phyloP scores from a whole-genome alignment of 2,113 vertebrate genomes.

The Scolopax mira region DNA sequence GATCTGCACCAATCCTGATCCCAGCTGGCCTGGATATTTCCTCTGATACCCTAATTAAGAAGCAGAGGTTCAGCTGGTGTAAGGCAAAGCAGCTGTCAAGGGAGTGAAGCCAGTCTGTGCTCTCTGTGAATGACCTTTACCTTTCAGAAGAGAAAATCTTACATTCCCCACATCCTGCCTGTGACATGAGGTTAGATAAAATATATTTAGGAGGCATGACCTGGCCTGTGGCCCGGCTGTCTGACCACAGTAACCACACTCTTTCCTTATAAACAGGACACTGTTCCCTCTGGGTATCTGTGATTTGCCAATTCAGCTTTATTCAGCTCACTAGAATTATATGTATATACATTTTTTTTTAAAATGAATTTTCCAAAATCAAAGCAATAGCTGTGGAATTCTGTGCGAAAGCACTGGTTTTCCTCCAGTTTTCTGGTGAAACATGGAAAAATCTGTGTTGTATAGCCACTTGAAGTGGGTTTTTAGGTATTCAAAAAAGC shows the following conservation, averaged over 20 bases:
- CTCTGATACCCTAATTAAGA: background rate
- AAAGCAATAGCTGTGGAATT: background rate
- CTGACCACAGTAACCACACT: slow-evolving; percentile 30
- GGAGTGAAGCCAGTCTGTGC: background rate
- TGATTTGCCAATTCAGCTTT: slow-evolving; percentile 33
- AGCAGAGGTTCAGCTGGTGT: background rate
- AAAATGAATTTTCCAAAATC: slow-evolving; percentile 8
- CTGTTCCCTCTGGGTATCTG: slow-evolving; percentile 24
- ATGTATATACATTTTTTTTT: background rate
- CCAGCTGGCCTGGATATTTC: background rate
- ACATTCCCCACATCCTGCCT: slow-evolving; percentile 31
- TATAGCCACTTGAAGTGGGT: background rate
- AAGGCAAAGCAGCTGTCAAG: background rate
- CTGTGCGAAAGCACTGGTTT: background rate
- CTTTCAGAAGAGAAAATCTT: slow-evolving; percentile 22
- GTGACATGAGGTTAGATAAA: slow-evolving; percentile 25
- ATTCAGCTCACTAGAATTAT: background rate
- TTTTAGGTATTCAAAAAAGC: background rate
- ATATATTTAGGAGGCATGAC: slow-evolving; percentile 37
- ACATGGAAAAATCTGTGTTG: background rate
- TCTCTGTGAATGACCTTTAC: background rate
- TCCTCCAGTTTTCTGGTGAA: background rate
- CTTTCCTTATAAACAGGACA: slow-evolving; percentile 51
- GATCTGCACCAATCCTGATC: background rate
- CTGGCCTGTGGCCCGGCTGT: slow-evolving; percentile 30